phyloP scores from a whole-genome alignment of 2,888 invertebrate species.

The Cotesia congregata region DNA sequence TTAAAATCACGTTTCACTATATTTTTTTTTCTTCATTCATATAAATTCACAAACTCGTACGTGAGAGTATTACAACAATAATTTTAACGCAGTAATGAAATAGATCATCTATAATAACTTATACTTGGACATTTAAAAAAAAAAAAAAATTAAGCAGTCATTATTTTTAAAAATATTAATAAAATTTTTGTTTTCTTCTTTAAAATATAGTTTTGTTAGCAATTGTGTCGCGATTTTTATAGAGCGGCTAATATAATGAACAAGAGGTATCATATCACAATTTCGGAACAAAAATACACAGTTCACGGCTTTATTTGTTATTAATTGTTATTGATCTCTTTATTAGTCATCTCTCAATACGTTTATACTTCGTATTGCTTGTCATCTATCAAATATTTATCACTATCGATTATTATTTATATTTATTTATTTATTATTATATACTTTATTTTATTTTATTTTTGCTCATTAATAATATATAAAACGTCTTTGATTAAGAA shows the following conservation, averaged over 20 bases:
- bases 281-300: constrained; percentile 24
- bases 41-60: too few relatives aligned
- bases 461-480: not conserved
- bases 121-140: constrained; percentile 2
- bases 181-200: constrained; percentile 7
- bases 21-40: not conserved
- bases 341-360: not conserved
- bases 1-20: not conserved
- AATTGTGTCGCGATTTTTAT: constrained; percentile 28
- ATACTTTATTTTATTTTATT: not conserved
- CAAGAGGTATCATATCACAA: constrained; percentile 23
- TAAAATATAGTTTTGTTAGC: constrained; percentile 20
- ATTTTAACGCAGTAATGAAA: too few relatives aligned
- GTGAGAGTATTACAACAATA: too few relatives aligned
- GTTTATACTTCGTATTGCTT: not conserved
- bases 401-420: constrained; percentile 4
- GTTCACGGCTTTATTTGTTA: constrained; percentile 5
- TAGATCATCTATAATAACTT: not conserved
- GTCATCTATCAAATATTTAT: constrained; percentile 3
- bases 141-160: constrained; percentile 10
- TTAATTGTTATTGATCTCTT: not conserved
- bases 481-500: constrained; percentile 4
- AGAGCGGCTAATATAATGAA: constrained; percentile 22
- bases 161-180: constrained; percentile 3
- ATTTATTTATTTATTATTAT: constrained; percentile 1